These are phyloP conservation scores for Drosophila baimaii DNA, from an alignment of 1,140 invertebrate genomes.

Conservation along the genomic window DNA sequence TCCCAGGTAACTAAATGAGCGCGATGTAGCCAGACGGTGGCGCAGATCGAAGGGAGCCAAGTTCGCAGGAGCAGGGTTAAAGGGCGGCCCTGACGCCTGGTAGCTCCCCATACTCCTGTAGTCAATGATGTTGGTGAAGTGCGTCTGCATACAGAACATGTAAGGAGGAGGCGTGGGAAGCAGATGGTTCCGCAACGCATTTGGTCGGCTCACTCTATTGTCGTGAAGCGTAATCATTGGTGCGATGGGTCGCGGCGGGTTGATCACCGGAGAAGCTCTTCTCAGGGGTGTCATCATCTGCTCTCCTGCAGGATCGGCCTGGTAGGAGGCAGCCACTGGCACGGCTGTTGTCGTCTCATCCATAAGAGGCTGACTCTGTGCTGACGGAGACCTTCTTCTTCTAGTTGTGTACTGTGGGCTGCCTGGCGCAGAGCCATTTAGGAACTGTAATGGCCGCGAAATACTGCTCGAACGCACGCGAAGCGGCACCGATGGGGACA, in stretches of 20 bases:
- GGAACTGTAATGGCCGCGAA: background rate
- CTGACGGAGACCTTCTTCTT: background rate
- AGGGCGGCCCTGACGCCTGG: background rate
- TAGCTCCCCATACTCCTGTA: background rate
- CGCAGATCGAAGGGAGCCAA: conserved; percentile 8
- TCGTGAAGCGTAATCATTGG: conserved; percentile 14
- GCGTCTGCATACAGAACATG: background rate
- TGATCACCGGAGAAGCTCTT: background rate
- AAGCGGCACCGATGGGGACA: too few species aligned
- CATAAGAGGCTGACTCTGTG: background rate
- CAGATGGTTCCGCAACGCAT: background rate
- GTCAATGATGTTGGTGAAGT: conserved; percentile 10
- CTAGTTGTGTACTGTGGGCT: background rate
- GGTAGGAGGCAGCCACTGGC: too few species aligned
- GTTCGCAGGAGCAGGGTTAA: background rate
- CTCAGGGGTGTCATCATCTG: too few species aligned
- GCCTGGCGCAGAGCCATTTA: background rate
- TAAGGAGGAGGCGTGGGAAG: background rate
- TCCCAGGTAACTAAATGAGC: background rate
- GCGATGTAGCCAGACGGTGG: conserved; percentile 13
- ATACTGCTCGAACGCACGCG: background rate
- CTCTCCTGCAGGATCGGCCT: background rate
- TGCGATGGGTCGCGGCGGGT: conserved; percentile 1
- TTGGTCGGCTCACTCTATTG: background rate
- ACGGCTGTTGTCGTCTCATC: background rate